Percentiles rank a stretch among this genome's conserved stretches.
These are phyloP conservation scores for Fistularia tabacaria DNA, from an alignment of 2,797 vertebrate species.

Conservation along the genomic window DNA sequence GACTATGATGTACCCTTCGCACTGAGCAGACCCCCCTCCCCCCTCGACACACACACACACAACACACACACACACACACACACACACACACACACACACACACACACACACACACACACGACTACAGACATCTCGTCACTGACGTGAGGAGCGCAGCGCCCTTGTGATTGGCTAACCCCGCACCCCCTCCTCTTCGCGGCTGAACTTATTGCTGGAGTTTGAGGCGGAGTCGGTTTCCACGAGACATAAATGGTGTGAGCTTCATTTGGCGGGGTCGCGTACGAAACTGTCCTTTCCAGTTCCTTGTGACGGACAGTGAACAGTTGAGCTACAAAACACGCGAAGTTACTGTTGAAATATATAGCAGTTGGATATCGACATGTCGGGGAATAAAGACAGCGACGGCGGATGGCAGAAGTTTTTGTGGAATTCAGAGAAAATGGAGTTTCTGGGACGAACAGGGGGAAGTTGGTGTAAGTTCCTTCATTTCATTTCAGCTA, in stretches of 20 bases:
- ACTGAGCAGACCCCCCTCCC: background rate
- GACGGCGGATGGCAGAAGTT: slow-evolving; percentile 92
- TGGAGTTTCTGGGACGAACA: slow-evolving; percentile 90
- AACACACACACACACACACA: no score
- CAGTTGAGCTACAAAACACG: slow-evolving; percentile 10
- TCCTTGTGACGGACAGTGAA: slow-evolving; percentile 53
- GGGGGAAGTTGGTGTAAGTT: slow-evolving; percentile 94
- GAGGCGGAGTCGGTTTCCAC: slow-evolving; percentile 62
- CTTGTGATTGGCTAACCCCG: slow-evolving; percentile 64
- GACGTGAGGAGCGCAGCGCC: slow-evolving; percentile 56
- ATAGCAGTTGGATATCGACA: slow-evolving; percentile 48
- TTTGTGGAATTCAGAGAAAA: slow-evolving; percentile 95
- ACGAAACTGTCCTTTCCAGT: slow-evolving; percentile 69
- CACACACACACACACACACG: no score
- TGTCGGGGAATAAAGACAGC: slow-evolving; percentile 89
- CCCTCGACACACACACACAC: background rate
- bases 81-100: no score
- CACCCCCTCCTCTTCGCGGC: slow-evolving; percentile 52
- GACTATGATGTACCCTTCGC: no score
- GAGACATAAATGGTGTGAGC: slow-evolving; percentile 66
- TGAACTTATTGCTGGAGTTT: slow-evolving; percentile 70
- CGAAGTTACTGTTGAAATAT: background rate
- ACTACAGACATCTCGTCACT: slow-evolving; percentile 16
- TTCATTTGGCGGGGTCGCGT: slow-evolving; percentile 65
- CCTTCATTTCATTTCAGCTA: background rate